Evolutionary conservation across 2,113 vertebrate species (phyloP).

Genomic region (Atherinomorus stipes): DNA sequence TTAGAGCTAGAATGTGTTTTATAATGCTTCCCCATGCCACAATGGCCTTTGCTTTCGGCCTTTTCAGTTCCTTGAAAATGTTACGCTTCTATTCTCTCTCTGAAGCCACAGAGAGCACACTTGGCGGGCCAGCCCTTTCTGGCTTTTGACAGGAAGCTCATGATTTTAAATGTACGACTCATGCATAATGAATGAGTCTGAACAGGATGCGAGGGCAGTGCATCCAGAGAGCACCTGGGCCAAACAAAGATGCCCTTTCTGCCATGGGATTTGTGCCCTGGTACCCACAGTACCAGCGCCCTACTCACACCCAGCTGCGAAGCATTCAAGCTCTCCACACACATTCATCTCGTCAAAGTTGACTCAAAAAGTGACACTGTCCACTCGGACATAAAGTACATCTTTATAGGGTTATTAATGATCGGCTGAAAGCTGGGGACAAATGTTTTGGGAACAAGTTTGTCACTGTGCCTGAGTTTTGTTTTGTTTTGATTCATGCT

Average conservation of each 20-base stretch:
- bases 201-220: slow-evolving; percentile 86
- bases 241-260: slow-evolving; percentile 90
- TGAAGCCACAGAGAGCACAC: slow-evolving; percentile 70
- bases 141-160: slow-evolving; percentile 86
- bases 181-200: slow-evolving; percentile 88
- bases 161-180: slow-evolving; percentile 84
- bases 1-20: slow-evolving; percentile 56
- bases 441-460: slow-evolving; percentile 76
- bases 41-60: slow-evolving; percentile 63
- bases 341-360: slow-evolving; percentile 78
- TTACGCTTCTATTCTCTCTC: slow-evolving; percentile 67
- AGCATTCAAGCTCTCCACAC: slow-evolving; percentile 78
- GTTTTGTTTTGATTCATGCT: slow-evolving; percentile 46
- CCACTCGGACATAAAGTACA: slow-evolving; percentile 79
- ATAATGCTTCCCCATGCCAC: slow-evolving; percentile 56
- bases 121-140: slow-evolving; percentile 67
- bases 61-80: slow-evolving; percentile 74
- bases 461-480: slow-evolving; percentile 61
- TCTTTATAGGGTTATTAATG: slow-evolving; percentile 84
- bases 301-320: slow-evolving; percentile 83
- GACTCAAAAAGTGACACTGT: slow-evolving; percentile 83
- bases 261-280: slow-evolving; percentile 81
- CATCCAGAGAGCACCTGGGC: slow-evolving; percentile 87
- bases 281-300: slow-evolving; percentile 84
- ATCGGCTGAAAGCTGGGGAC: slow-evolving; percentile 72